phyloP scores from a whole-genome alignment of 2,888 invertebrate genomes.

The Andrena marginata region DNA sequence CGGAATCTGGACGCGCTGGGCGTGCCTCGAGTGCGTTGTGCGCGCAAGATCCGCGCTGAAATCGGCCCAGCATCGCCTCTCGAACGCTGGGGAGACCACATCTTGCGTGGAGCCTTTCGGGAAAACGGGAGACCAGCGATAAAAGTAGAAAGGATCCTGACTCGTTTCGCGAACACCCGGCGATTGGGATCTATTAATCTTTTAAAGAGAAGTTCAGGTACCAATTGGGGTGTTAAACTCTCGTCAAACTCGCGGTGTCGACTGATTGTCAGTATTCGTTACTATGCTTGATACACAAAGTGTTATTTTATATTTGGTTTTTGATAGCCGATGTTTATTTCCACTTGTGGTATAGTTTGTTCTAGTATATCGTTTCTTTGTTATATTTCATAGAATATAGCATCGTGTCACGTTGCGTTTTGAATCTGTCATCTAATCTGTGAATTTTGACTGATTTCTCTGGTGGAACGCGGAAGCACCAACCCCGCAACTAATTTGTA shows the following conservation, averaged over 20 bases:
- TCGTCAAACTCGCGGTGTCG: neutral
- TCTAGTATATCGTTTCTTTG: too few species aligned
- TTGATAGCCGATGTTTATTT: too few species aligned
- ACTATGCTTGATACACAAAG: too few species aligned
- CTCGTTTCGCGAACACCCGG: neutral
- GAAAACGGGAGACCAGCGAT: constrained; percentile 5
- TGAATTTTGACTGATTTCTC: neutral
- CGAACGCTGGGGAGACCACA: neutral
- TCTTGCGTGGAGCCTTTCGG: neutral
- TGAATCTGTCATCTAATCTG: neutral
- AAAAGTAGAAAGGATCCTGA: neutral
- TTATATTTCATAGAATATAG: too few species aligned
- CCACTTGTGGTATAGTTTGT: too few species aligned
- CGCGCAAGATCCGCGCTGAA: constrained; percentile 28
- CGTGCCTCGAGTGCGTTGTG: constrained; percentile 5
- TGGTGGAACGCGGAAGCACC: neutral
- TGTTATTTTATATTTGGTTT: too few species aligned
- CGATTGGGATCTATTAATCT: neutral
- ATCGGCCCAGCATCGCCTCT: constrained; percentile 6
- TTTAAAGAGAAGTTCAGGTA: neutral
- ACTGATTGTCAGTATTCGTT: neutral
- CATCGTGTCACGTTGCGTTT: neutral
- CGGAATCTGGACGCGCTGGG: constrained; percentile 76
- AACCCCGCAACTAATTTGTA: neutral
- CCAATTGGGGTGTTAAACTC: neutral